Conservation (phyloP, 2,888 invertebrate species). For the Lasius fuliginosus region DNA sequence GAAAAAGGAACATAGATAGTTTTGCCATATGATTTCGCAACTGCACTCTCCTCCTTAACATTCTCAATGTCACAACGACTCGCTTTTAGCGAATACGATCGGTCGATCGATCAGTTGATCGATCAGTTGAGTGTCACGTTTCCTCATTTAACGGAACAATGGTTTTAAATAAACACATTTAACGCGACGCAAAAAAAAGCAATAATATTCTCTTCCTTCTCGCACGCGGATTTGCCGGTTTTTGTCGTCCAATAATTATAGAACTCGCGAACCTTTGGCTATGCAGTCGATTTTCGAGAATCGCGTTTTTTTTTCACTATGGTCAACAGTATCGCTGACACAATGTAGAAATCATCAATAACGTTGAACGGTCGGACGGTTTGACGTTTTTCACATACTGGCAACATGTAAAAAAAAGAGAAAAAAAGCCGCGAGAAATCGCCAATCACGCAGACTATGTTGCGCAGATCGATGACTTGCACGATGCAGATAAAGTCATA, state of each 20-base stretch:
- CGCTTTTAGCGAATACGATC: slow-evolving; percentile 5
- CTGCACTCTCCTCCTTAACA: neutral
- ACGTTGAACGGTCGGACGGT: slow-evolving; percentile 32
- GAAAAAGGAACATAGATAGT: neutral
- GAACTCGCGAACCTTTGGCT: slow-evolving; percentile 11
- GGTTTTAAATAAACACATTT: slow-evolving; percentile 25
- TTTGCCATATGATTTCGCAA: neutral
- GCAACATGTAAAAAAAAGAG: slow-evolving; percentile 27
- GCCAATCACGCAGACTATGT: slow-evolving; percentile 45
- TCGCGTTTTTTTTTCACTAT: slow-evolving; percentile 22
- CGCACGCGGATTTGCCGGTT: slow-evolving; percentile 29
- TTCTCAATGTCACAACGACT: slow-evolving; percentile 43
- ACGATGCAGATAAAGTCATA: slow-evolving; percentile 50
- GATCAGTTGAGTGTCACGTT: slow-evolving; percentile 16
- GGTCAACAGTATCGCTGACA: slow-evolving; percentile 31
- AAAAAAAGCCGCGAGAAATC: neutral
- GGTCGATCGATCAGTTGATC: neutral
- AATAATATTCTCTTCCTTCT: slow-evolving; percentile 21
- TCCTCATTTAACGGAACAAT: slow-evolving; percentile 35
- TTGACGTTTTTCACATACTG: slow-evolving; percentile 38
- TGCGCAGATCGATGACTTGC: slow-evolving; percentile 57
- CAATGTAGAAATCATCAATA: slow-evolving; percentile 53
- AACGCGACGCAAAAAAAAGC: slow-evolving; percentile 28
- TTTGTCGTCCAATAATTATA: slow-evolving; percentile 43
- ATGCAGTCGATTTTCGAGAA: slow-evolving; percentile 31